Base-by-base conservation (phyloP, 1,140 invertebrate genomes). In the Polypedilum pembai region DNA sequence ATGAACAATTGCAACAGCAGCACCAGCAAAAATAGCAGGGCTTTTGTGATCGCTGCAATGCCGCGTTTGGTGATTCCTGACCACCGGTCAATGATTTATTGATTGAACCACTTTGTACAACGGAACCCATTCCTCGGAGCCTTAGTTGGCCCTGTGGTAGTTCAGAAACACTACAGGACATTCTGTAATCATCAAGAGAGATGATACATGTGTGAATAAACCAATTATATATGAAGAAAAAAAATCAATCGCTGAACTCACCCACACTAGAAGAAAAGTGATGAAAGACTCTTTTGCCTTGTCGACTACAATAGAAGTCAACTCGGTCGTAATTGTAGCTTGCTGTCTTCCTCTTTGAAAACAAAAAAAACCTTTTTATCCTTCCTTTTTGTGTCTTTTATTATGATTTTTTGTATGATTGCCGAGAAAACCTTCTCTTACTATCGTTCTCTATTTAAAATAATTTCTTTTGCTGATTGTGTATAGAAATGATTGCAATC, bases 1-100 rank as follows among this genome's bases (percentile, higher is more conserved):
- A 89, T 82, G 87, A 87, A 84, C 88, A 90, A 83, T 87, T 89
- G 83, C 88, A 90, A 80, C 88, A 89, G 79, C 88, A 90, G 79
- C 88, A 89, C 87, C 88, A 89, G 77, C 88, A 88, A 75, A 89
- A 85, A 78, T 87, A 89, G 80, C 88, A 89, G 76, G 83, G 84
- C 78, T 85, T 85, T 76, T 80, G 80, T 41, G 81, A 81, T 63
- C 75, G 73, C 73, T 76, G 77, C 41, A 79, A 78, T 73, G 73
- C 78, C 40, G 77, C 78, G 74, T 75, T 74, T 65, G 74, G 21
- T 7, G 74, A 45, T 3, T 74, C 56, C 17, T 63, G 74, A 15
- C 77, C 76, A 41, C 75, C 69, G 12, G 41, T 66, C n/a, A 76
- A 65, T 69, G 78, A 77, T 74, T 76, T 75, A 74, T 76, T 75